phyloP scores from a whole-genome alignment of 2,797 vertebrate species.

The Phyllotis vaccarum region DNA sequence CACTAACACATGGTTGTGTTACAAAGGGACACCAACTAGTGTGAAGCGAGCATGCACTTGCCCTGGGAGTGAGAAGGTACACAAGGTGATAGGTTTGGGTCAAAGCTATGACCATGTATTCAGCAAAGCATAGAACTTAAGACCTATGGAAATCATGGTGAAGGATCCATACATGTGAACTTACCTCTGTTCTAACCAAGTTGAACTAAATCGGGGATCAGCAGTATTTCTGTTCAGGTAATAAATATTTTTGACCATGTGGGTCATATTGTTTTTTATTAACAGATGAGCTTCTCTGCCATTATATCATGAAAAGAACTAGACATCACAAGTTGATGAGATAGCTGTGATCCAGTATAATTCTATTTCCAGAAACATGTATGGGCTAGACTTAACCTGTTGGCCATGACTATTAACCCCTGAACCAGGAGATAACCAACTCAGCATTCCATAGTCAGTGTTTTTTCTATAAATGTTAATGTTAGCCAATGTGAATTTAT shows the following conservation, averaged over 20 bases:
- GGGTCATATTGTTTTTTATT: not conserved
- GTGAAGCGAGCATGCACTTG: not conserved
- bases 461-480: constrained; percentile 25
- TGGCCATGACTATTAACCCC: not conserved
- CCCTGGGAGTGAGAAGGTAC: not conserved
- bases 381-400: not conserved
- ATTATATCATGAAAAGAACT: not conserved
- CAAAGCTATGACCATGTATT: not conserved
- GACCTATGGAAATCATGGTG: not conserved
- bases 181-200: not conserved
- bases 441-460: constrained; percentile 8
- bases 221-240: constrained; percentile 4
- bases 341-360: not conserved
- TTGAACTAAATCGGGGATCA: not conserved
- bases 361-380: not conserved
- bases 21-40: not conserved
- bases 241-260: constrained; percentile 15
- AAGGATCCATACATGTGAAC: not conserved
- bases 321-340: not conserved
- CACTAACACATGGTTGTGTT: not conserved
- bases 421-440: not conserved
- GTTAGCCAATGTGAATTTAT: constrained; percentile 23
- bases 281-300: not conserved
- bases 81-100: not conserved
- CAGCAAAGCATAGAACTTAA: constrained; percentile 11